phyloP scores from a whole-genome alignment of 2,113 vertebrate species.

The Antechinus stuartii region DNA sequence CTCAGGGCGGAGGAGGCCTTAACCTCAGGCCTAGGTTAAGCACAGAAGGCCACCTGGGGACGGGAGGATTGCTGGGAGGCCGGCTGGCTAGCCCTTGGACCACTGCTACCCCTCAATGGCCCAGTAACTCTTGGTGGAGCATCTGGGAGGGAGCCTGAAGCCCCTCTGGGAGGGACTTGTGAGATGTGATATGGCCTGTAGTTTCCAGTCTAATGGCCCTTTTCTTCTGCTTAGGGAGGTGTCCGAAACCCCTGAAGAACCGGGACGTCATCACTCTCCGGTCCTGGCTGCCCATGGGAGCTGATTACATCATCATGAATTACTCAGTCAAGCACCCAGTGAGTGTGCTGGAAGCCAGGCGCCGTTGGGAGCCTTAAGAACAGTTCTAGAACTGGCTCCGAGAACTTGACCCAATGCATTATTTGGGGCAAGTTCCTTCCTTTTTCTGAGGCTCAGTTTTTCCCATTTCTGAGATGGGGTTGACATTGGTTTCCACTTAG shows the following conservation, averaged over 20 bases:
- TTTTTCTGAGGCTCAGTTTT: constrained; percentile 18
- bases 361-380: neutral
- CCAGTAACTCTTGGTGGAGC: neutral
- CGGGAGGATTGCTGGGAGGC: neutral
- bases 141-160: neutral
- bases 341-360: constrained; percentile 77
- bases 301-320: constrained; percentile 99
- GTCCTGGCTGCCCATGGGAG: constrained; percentile 95
- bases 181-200: neutral
- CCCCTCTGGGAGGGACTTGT: no score
- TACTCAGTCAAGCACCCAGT: constrained; percentile 96
- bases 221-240: constrained; percentile 88
- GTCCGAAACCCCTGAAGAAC: constrained; percentile 95
- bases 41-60: neutral
- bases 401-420: neutral
- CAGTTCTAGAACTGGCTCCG: neutral
- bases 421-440: neutral
- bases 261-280: constrained; percentile 96
- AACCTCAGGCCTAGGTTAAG: neutral
- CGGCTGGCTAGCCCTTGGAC: neutral
- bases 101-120: neutral
- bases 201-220: constrained; percentile 50
- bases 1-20: neutral
- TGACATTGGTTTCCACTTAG: constrained; percentile 6
- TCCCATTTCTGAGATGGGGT: neutral